Evolutionary conservation across 2,797 vertebrate genomes (phyloP), one percentile per base, ranked within the genome.

Genomic region (Leptodactylus fallax): DNA sequence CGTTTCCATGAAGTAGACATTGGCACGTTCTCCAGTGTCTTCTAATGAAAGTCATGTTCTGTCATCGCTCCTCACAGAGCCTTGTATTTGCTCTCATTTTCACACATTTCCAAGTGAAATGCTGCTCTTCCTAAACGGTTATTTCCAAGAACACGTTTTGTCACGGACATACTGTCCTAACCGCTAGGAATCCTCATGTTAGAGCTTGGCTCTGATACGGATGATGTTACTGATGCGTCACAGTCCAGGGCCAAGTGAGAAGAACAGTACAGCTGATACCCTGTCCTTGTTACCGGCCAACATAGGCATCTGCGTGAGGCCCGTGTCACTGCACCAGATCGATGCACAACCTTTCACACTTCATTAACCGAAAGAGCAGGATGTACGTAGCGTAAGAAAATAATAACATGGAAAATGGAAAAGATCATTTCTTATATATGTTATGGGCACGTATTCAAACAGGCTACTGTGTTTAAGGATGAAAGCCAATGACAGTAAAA

Each of bases 131-230:
- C 77, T 82, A 23, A 61, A 74, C 78, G 12, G 61, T 51, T 88
- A 27, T 61, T 88, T 88, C 83, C 87, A 81, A 81, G 67, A 85
- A 81, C n/a, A 71, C n/a, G 53, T 45, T 56, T 58, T 36, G 67
- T 55, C 83, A 74, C 36, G 67, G 83, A 85, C 87, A 81, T 67
- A 76, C 65, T 85, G 87, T 88, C 76, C 87, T 61, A 80, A 67
- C 87, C 56, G 36, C 67, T 81, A 85, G 78, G 83, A 88, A 88
- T 55, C 78, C 83, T 78, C 86, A 55, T 65, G 81, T 53, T 88
- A 56, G 63, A 23, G 47, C 63, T 69, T 88, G 61, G 87, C 60
- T 71, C 10, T 5, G 6, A n/a, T 11, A 19, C 13, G 12, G 14
- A 81, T 72, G 77, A 88, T 81, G 82, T 74, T 88, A 85, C 53